Percentiles rank a stretch among this genome's conserved stretches.
Conservation (phyloP, 2,888 invertebrate genomes). For the Amiota minor region DNA sequence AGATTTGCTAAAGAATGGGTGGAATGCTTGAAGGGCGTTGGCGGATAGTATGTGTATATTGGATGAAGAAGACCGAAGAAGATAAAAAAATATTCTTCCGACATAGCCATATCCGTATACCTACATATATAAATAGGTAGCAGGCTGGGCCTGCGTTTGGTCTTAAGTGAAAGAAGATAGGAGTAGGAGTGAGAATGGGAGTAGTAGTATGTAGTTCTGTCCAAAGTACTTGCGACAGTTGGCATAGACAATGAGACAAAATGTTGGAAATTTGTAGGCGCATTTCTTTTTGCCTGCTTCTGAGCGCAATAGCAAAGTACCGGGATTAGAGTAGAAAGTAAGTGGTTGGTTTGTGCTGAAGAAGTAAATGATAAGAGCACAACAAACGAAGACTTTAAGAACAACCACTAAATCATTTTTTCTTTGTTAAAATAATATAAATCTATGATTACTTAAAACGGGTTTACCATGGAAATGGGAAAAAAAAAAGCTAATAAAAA, state of each 20-base stretch:
- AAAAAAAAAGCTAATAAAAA: neutral
- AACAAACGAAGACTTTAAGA: too few species aligned
- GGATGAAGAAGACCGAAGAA: conserved; percentile 10
- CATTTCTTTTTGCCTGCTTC: conserved; percentile 31
- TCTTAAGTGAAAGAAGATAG: neutral
- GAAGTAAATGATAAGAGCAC: too few species aligned
- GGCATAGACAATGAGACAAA: conserved; percentile 32
- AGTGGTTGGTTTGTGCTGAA: too few species aligned
- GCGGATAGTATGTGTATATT: conserved; percentile 11
- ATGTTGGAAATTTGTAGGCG: conserved; percentile 34
- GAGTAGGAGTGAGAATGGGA: neutral
- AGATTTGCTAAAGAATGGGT: neutral
- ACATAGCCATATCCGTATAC: neutral
- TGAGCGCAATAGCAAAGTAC: conserved; percentile 52
- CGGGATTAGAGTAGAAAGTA: conserved; percentile 6
- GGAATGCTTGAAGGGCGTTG: conserved; percentile 25
- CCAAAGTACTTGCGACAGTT: conserved; percentile 47
- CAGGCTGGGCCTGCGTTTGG: neutral
- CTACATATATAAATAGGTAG: neutral
- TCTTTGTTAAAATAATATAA: too few species aligned
- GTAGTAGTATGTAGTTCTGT: neutral
- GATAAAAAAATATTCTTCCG: conserved; percentile 7
- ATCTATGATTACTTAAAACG: too few species aligned
- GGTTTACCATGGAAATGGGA: too few species aligned
- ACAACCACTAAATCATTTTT: too few species aligned